Percentiles rank a stretch among this genome's conserved stretches.
phyloP scores from a whole-genome alignment of 1,140 invertebrate genomes.

The Neuroterus valhalla region DNA sequence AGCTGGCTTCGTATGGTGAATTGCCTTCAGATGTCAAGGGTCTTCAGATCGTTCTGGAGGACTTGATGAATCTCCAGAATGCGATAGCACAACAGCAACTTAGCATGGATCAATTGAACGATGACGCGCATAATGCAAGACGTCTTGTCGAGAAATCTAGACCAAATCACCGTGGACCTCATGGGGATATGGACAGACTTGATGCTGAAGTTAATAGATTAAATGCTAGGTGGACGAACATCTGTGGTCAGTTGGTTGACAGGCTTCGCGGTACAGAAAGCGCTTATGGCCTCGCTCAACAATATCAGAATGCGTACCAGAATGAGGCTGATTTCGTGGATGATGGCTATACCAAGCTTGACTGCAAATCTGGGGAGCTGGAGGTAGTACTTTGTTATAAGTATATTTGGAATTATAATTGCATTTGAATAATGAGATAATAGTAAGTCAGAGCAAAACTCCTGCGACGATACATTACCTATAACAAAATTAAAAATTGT shows the following conservation, averaged over 20 bases:
- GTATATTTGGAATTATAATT: not conserved
- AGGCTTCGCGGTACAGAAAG: constrained; percentile 90
- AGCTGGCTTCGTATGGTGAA: constrained; percentile 88
- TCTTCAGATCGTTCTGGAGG: constrained; percentile 83
- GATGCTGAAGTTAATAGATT: constrained; percentile 94
- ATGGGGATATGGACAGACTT: constrained; percentile 92
- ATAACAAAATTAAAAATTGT: constrained; percentile 59
- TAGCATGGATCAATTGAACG: constrained; percentile 91
- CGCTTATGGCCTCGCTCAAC: constrained; percentile 88
- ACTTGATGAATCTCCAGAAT: constrained; percentile 86
- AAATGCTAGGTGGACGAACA: constrained; percentile 91
- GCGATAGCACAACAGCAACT: constrained; percentile 88
- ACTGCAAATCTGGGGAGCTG: constrained; percentile 57
- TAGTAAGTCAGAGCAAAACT: too few species aligned
- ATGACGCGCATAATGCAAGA: constrained; percentile 90
- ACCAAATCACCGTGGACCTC: constrained; percentile 79
- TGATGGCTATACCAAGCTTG: constrained; percentile 84
- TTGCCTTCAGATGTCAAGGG: constrained; percentile 88
- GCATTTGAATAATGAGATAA: not conserved
- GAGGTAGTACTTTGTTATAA: not conserved
- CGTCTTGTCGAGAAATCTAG: constrained; percentile 90
- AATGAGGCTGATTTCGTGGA: constrained; percentile 92
- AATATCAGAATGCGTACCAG: constrained; percentile 90
- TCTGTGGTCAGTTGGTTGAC: constrained; percentile 93
- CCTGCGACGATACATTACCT: too few species aligned